Base-by-base conservation (phyloP, 2,888 invertebrate species). In the Papilio protenor region DNA sequence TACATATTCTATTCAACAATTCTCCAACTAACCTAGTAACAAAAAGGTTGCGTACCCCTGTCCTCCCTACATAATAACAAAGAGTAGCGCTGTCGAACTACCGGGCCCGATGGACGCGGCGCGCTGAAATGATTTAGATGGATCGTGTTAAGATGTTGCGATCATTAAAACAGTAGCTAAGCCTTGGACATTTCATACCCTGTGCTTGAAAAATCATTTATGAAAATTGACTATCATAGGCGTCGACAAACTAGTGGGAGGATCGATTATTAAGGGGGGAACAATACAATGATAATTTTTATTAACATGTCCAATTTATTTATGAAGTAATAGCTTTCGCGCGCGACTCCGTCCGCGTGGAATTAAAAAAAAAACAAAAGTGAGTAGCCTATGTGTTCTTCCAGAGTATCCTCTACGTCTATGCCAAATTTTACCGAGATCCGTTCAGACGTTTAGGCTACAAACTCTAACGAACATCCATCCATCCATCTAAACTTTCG, bases 51-150 rank as follows among this genome's bases (percentile, higher is more conserved):
- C 73, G 23, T 2, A 77, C 72, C 76, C 73, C 64, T 75, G 78
- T 71, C 77, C 80, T 80, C 78, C 80, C 83, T 82, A 85, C 84
- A 84, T 85, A 85, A 82, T 83, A 83, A 76, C 82, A 84, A 81
- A 83, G 80, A 85, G 84, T 84, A 84, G 83, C 81, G 83, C 80
- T 82, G 80, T 78, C 66, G 81, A 82, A 83, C 82, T 84, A 84
- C 83, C 81, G 81, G 80, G 81, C 79, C 76, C 81, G 80, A 71
- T 81, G 84, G 84, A 83, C 84, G 83, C 81, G 80, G 79, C 83
- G 61, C 21, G 85, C 83, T 83, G 84, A 84, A 84, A 84, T 84
- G 84, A 84, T 84, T 84, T 83, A 80, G 81, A 82, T 81, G 79
- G 84, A 82, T 84, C 77, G 81, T 81, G 83, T 82, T 82, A 83